Evolutionary conservation across 1,140 invertebrate genomes (phyloP), one percentile per base, ranked within the genome.

Genomic region (Branchinecta lindahli): DNA sequence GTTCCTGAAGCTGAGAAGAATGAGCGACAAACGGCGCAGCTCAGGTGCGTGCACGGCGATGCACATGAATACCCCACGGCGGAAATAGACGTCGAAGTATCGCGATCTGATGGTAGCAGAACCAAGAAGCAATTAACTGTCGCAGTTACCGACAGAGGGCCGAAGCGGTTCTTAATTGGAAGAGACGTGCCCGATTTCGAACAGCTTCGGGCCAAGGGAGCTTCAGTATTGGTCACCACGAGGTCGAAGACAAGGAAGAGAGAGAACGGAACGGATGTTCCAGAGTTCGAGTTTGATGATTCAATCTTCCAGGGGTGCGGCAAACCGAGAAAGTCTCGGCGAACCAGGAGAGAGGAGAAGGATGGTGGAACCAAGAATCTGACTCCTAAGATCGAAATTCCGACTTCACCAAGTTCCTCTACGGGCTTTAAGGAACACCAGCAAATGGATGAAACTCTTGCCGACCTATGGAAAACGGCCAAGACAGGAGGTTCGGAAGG

Each of bases 61-160:
- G n/a, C 47, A 52, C n/a, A 52, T n/a, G 47, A 52, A 52, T 52
- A 52, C n/a, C 47, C 47, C n/a, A 52, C 47, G 47, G 47, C 47
- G n/a, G 47, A 9, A 52, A n/a, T 52, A 9, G 47, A 52, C 47
- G 47, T 52, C 9, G 9, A n/a, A n/a, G 47, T 52, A n/a, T 9
- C 9, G n/a, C 47, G n/a, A 52, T 9, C 47, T 9, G 47, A 52
- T 52, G 47, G 47, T 52, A 9, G 9, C 9, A 9, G 9, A 9
- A n/a, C n/a, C n/a, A n/a, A 52, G 47, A 9, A 9, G 9, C 47
- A 9, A 52, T 9, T 52, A n/a, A 52, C 9, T 9, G 47, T 52
- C n/a, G 47, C 47, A 52, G 47, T 52, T n/a, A 9, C 47, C 9
- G 47, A 52, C n/a, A 9, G 47, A n/a, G n/a, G 9, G 9, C 47